Evolutionary conservation across 2,797 vertebrate genomes (phyloP), one percentile per base, ranked within the genome.

Genomic region (Oryzias sinensis): DNA sequence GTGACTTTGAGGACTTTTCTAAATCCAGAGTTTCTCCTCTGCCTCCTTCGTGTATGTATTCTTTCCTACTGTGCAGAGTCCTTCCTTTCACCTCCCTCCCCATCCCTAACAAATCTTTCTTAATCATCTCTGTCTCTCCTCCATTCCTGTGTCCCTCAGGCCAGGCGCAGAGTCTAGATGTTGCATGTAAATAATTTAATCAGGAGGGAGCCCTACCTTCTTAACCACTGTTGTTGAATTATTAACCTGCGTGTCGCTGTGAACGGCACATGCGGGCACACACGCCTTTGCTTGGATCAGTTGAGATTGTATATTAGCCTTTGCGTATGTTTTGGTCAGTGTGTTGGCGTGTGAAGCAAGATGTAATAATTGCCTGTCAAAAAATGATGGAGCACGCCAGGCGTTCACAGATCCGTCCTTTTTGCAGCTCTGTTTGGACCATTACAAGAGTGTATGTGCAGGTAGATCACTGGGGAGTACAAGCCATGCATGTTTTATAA

Each of bases 151-250:
- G 16, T 77, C 74, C 85, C 80, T 62, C 68, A 59, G 80, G 86
- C 82, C 79, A 79, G 76, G 74, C 74, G 79, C 70, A 76, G 42
- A 75, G 68, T 74, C 67, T 73, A 82, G 79, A 88, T 87, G 86
- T 87, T 89, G 79, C 80, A 68, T 71, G 84, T 91, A 88, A 90
- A 90, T 91, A 90, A 91, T 91, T 88, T 63, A 91, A 85, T 86
- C 86, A 83, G 82, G 54, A 83, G 73, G 58, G 78, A 76, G 72
- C 64, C 18, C 63, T 69, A 64, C 72, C 77, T 75, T 86, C 79
- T 85, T 87, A 86, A 88, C 85, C 79, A 82, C 67, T 43, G 40
- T 65, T 62, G n/a, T 48, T 90, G 77, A 89, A 91, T 90, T 87
- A 89, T 89, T 82, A 80, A 90, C 76, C 70, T 9, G 49, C 40